A percentile compares a stretch with the other conserved stretches of the same genome.
Conservation (phyloP, 2,888 invertebrate species). For the Ochropacha duplaris region DNA sequence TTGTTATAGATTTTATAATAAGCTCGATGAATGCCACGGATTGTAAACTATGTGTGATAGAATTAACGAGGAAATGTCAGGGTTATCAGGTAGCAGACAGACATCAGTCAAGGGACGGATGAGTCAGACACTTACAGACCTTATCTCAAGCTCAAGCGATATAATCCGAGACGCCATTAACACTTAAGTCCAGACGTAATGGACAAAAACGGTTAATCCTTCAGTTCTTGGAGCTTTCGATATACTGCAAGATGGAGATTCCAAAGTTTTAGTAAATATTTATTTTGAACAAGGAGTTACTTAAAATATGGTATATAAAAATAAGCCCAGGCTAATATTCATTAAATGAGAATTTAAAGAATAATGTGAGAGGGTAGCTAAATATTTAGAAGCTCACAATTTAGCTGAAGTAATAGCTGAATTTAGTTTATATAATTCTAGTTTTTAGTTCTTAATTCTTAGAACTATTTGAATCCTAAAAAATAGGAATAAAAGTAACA, state of each 20-base stretch:
- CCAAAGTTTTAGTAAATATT: slow-evolving; percentile 33
- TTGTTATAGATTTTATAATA: slow-evolving; percentile 12
- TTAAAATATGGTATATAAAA: not conserved
- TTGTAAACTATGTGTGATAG: slow-evolving; percentile 36
- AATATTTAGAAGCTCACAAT: no score
- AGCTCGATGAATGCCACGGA: slow-evolving; percentile 11
- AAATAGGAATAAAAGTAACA: no score
- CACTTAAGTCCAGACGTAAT: slow-evolving; percentile 73
- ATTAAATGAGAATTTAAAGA: not conserved
- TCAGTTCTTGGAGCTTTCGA: slow-evolving; percentile 56
- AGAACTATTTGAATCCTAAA: no score
- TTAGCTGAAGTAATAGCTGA: no score
- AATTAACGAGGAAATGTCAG: slow-evolving; percentile 38
- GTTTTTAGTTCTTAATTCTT: no score
- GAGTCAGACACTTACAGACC: slow-evolving; percentile 58
- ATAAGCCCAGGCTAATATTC: not conserved
- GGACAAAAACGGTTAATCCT: slow-evolving; percentile 80
- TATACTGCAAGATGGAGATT: slow-evolving; percentile 56
- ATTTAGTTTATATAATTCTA: no score
- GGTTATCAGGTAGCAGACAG: slow-evolving; percentile 66
- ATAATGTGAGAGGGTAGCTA: not conserved
- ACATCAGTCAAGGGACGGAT: slow-evolving; percentile 62
- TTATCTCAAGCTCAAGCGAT: slow-evolving; percentile 60
- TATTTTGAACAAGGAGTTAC: slow-evolving; percentile 1
- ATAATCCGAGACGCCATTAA: slow-evolving; percentile 79